Conservation (phyloP, 1,140 invertebrate species). For the Neotoxoptera formosana region DNA sequence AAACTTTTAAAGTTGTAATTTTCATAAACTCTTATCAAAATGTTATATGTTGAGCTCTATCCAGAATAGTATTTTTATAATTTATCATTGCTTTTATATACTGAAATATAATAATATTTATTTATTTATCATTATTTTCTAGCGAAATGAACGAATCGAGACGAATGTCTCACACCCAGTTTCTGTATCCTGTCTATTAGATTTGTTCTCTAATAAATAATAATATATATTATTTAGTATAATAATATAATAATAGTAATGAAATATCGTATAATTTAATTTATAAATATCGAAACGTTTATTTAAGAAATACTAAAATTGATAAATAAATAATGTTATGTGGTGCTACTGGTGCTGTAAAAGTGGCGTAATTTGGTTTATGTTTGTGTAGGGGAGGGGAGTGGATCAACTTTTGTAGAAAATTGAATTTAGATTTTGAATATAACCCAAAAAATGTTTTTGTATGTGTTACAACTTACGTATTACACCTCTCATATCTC, state of each 20-base stretch:
- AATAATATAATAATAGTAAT: background rate
- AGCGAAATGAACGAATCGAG: background rate
- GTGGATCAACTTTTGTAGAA: no score
- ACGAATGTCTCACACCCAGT: background rate
- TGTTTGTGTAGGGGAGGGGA: background rate
- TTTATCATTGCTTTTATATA: background rate
- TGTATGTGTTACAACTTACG: no score
- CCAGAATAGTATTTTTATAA: background rate
- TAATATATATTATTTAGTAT: background rate
- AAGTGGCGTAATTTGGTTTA: background rate
- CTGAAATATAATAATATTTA: background rate
- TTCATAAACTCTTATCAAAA: background rate
- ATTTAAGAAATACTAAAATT: background rate
- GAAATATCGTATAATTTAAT: background rate
- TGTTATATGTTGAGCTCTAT: background rate
- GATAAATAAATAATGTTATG: background rate
- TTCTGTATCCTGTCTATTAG: background rate
- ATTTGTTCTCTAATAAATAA: background rate
- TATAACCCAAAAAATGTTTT: no score
- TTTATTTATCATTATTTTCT: background rate
- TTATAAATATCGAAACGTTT: background rate
- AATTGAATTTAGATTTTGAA: no score
- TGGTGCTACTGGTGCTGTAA: background rate
- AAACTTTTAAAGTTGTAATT: background rate
- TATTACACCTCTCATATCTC: no score